Percentiles rank a stretch among this genome's conserved stretches.
Conservation (phyloP, 2,888 invertebrate species). For the Drosophila nr. fundita region DNA sequence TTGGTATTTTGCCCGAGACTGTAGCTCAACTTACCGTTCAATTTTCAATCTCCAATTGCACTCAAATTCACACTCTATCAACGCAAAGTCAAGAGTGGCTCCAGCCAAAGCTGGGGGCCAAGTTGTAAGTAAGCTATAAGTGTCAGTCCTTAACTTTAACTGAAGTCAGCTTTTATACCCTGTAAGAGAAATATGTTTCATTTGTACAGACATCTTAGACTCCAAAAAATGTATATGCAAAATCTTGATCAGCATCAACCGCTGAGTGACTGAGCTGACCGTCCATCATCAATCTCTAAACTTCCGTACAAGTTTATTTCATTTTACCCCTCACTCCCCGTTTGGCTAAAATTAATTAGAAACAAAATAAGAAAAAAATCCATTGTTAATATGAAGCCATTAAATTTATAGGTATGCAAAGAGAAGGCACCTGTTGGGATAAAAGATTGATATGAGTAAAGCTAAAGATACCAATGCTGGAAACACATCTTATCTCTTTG, state of each 20-base stretch:
- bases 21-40: constrained; percentile 50
- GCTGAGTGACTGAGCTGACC: not conserved
- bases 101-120: not conserved
- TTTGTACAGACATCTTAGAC: not conserved
- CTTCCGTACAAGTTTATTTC: not conserved
- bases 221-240: not conserved
- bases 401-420: not conserved
- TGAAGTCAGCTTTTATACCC: constrained; percentile 6
- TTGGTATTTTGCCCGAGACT: constrained; percentile 29
- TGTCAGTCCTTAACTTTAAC: constrained; percentile 23
- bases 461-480: not conserved
- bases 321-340: not conserved
- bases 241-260: not conserved
- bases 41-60: constrained; percentile 56
- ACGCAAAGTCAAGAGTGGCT: constrained; percentile 25
- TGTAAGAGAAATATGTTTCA: not conserved
- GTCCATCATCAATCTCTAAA: not conserved
- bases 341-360: not conserved
- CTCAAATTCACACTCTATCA: constrained; percentile 55
- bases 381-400: not conserved
- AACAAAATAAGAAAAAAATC: not conserved
- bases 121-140: constrained; percentile 42
- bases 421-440: not conserved
- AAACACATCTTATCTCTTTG: not conserved
- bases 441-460: not conserved